Conservation (phyloP, 2,797 vertebrate species). For the Spinus pinus region DNA sequence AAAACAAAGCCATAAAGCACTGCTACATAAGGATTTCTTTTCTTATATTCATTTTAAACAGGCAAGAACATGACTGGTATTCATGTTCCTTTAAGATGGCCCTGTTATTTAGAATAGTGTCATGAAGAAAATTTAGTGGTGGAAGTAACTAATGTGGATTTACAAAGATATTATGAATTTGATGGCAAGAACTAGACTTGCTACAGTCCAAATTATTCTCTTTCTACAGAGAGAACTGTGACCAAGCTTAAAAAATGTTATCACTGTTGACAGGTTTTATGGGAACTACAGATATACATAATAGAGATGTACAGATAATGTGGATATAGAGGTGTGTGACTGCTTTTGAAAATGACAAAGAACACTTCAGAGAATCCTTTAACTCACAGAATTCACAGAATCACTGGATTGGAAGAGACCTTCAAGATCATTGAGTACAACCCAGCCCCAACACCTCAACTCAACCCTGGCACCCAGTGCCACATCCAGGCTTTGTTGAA, state of each 20-base stretch:
- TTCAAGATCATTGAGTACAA: not conserved
- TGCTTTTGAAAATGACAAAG: not conserved
- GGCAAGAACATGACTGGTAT: not conserved
- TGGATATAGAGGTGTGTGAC: rapidly evolving
- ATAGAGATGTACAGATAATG: rapidly evolving
- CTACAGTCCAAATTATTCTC: not conserved
- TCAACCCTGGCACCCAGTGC: too few relatives aligned
- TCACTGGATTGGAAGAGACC: not conserved
- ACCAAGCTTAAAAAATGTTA: not conserved
- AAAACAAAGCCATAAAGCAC: not conserved
- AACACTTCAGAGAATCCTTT: not conserved
- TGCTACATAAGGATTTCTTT: not conserved
- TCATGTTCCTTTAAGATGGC: rapidly evolving
- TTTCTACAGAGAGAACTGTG: not conserved
- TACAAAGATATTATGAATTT: not conserved
- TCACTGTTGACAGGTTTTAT: rapidly evolving
- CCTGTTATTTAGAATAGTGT: not conserved
- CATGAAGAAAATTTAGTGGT: not conserved
- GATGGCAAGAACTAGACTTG: not conserved
- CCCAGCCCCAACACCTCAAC: too few relatives aligned
- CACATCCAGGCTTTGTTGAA: too few relatives aligned
- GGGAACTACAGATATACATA: not conserved
- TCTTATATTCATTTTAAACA: not conserved
- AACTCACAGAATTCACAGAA: not conserved
- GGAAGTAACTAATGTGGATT: not conserved